Base-by-base conservation (phyloP, 1,140 invertebrate species). In the Habropoda laboriosa region DNA sequence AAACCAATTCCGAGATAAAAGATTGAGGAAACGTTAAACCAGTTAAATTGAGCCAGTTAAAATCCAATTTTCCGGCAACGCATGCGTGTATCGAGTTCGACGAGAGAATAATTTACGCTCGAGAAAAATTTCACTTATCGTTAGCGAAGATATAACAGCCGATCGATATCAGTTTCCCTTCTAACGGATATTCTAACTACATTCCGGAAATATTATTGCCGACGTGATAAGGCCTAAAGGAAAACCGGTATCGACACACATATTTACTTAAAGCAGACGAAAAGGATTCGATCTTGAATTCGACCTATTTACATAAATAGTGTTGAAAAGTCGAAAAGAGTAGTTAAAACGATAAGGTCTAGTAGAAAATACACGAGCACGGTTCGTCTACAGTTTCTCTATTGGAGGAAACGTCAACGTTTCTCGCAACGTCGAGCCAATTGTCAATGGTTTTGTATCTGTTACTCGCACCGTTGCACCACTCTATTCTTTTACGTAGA, bases 381-480 rank as follows among this genome's bases (percentile, higher is more conserved):
- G 30, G 24, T 57, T 42, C 4, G 21, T 18, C 55, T 8, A 30
- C 24, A n/a, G 60, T 38, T 38, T 64, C 30, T 51, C 47, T 18
- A 64, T 64, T n/a, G 32, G 66, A 38, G 47, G 12, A 38, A 53
- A 64, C 35, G 60, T 42, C 21, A 32, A 75, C 32, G 42, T 83
- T 84, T 55, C 68, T 66, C 57, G 60, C 47, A 38, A 81, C 83
- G 66, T 72, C 71, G 68, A 76, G 67, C 57, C 77, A 53, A 80
- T 85, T 72, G 79, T 75, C 76, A 71, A 75, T 71, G 75, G 70
- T 80, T 77, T 76, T 79, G 66, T 67, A 83, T 66, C 82, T 24
- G 81, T 81, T 83, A 32, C 66, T 24, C 57, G 66, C 66, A 27
- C 27, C 30, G 76, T 45, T 78, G 75, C 61, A 38, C 47, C 38